phyloP scores from a whole-genome alignment of 2,888 invertebrate species.

The Toxonevra muliebris region DNA sequence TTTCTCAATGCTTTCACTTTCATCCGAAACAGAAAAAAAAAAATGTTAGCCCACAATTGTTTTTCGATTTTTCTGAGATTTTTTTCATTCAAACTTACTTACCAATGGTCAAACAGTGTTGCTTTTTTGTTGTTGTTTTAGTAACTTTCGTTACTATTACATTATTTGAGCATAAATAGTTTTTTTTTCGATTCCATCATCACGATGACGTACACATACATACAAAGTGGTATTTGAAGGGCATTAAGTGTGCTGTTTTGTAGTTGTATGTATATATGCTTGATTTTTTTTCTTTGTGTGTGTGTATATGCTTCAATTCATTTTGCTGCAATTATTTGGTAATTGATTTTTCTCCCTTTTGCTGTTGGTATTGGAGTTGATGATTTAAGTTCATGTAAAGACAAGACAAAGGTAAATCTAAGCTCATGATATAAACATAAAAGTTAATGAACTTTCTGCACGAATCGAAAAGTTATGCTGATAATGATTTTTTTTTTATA shows the following conservation, averaged over 20 bases:
- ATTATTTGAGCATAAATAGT: constrained; percentile 31
- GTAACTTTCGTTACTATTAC: background rate
- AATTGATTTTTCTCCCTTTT: background rate
- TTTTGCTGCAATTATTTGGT: constrained; percentile 1
- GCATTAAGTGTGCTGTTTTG: background rate
- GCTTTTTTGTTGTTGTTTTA: constrained; percentile 37
- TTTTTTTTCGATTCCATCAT: constrained; percentile 20
- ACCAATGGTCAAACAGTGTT: background rate
- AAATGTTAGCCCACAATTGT: constrained; percentile 44
- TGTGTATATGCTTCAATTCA: background rate
- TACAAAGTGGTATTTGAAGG: constrained; percentile 8
- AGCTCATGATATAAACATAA: no score
- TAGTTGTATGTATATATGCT: no score
- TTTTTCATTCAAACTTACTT: constrained; percentile 2
- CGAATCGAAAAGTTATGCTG: no score
- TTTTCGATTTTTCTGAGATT: constrained; percentile 38
- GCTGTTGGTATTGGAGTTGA: no score
- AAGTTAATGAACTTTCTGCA: constrained; percentile 1
- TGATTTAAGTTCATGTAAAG: background rate
- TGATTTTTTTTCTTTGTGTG: no score
- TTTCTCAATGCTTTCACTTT: constrained; percentile 54
- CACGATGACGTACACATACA: constrained; percentile 29
- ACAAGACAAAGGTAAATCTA: background rate
- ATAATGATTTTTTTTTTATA: no score
- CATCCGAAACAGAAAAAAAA: constrained; percentile 38